Percentiles rank a stretch among this genome's conserved stretches.
Evolutionary conservation across 2,888 invertebrate genomes (phyloP).

Genomic region (Caenorhabditis sulstoni): DNA sequence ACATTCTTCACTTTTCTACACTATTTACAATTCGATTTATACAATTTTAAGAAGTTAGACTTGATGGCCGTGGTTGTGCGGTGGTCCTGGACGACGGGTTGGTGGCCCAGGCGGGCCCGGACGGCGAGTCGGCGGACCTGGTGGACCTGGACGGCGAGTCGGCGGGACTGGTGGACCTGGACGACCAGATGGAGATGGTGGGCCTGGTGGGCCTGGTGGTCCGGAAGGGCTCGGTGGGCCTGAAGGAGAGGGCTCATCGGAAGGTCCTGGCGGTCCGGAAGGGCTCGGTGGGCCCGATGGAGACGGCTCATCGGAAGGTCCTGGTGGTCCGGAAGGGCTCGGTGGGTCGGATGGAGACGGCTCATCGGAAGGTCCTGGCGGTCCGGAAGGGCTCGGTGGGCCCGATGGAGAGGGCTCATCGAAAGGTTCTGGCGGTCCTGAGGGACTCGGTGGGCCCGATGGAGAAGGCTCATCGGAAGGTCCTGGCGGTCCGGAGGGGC

Average conservation of each 20-base stretch:
- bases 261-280: slow-evolving; percentile 11
- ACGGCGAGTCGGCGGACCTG: slow-evolving; percentile 36
- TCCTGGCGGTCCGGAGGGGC: neutral
- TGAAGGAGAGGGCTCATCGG: neutral
- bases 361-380: slow-evolving; percentile 8
- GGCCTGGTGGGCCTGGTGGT: neutral
- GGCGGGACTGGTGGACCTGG: slow-evolving; percentile 13
- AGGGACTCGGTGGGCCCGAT: slow-evolving; percentile 7
- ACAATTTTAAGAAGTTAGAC: slow-evolving; percentile 4
- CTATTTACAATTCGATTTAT: slow-evolving; percentile 7
- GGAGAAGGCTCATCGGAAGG: slow-evolving; percentile 13
- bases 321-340: neutral
- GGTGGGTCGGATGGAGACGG: slow-evolving; percentile 2
- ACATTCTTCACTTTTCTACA: slow-evolving; percentile 6
- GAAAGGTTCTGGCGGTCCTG: slow-evolving; percentile 7
- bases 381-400: slow-evolving; percentile 3
- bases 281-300: slow-evolving; percentile 3
- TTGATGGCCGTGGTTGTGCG: slow-evolving; percentile 18
- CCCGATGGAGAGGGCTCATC: neutral
- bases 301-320: neutral
- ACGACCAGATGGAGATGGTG: slow-evolving; percentile 12
- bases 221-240: neutral
- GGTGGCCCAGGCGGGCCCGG: slow-evolving; percentile 42
- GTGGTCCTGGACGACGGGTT: slow-evolving; percentile 25
- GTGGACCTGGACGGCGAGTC: slow-evolving; percentile 15